Evolutionary conservation across 1,140 invertebrate species (phyloP).

Genomic region (Antheraea pernyi): DNA sequence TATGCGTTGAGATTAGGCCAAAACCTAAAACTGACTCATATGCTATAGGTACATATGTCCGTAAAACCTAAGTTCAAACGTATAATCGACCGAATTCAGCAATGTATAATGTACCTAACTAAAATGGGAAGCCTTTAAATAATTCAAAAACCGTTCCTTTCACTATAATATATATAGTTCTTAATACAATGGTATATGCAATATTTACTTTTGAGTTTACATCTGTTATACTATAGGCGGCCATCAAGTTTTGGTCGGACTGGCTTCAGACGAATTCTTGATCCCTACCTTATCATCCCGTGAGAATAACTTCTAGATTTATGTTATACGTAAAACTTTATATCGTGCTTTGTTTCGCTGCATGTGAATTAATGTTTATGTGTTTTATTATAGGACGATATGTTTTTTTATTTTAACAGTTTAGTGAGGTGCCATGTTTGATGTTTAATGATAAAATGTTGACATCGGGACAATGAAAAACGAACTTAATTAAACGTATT

Average conservation of each 20-base stretch:
- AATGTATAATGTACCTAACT: too few species aligned
- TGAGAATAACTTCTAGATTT: slow-evolving; percentile 72
- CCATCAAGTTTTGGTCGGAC: not conserved
- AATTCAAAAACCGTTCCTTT: too few species aligned
- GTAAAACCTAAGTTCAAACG: too few species aligned
- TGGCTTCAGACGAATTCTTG: slow-evolving; percentile 13
- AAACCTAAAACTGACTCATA: too few species aligned
- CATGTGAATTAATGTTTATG: slow-evolving; percentile 35
- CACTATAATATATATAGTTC: too few species aligned
- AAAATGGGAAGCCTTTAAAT: too few species aligned
- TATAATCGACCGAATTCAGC: too few species aligned
- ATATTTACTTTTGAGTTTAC: not conserved
- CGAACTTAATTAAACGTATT: not conserved
- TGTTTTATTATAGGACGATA: slow-evolving; percentile 14
- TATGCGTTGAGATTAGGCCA: too few species aligned
- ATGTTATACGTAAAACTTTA: slow-evolving; percentile 73
- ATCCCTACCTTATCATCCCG: slow-evolving; percentile 64
- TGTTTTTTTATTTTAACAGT: not conserved
- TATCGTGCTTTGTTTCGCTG: slow-evolving; percentile 63
- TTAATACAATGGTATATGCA: not conserved
- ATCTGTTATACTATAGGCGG: not conserved
- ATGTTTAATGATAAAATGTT: too few species aligned
- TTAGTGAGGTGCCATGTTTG: too few species aligned
- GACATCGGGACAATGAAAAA: not conserved
- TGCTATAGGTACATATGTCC: too few species aligned